These are phyloP conservation scores for Drosophila cardini DNA, from an alignment of 1,140 invertebrate genomes.

Conservation along the genomic window DNA sequence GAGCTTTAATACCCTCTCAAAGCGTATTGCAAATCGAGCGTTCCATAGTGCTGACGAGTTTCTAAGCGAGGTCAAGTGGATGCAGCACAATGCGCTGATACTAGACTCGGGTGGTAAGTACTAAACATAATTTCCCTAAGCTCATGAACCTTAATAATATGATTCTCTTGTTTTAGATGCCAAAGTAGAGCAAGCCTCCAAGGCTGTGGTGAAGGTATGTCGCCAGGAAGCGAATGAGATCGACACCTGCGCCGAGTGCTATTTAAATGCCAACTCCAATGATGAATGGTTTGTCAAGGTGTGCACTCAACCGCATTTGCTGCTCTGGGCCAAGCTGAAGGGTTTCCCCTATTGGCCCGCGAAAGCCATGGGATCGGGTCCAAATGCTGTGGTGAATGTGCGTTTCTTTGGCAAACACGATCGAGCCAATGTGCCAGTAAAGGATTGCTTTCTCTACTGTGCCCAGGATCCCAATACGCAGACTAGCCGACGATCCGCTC, in stretches of 20 bases:
- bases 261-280: slow-evolving; percentile 93
- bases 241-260: slow-evolving; percentile 97
- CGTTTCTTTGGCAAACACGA: slow-evolving; percentile 98
- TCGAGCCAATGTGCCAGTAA: slow-evolving; percentile 94
- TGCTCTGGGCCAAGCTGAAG: slow-evolving; percentile 97
- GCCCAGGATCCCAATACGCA: slow-evolving; percentile 87
- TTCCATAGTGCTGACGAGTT: slow-evolving; percentile 96
- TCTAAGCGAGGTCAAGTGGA: slow-evolving; percentile 95
- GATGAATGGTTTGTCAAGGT: slow-evolving; percentile 95
- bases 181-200: slow-evolving; percentile 88
- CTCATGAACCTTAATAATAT: not conserved
- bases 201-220: slow-evolving; percentile 92
- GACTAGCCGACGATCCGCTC: slow-evolving; percentile 84
- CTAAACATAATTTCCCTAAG: not conserved
- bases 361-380: slow-evolving; percentile 92
- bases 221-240: slow-evolving; percentile 95
- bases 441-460: slow-evolving; percentile 93
- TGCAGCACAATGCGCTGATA: slow-evolving; percentile 94
- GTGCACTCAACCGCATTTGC: slow-evolving; percentile 93
- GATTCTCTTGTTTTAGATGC: slow-evolving; percentile 34
- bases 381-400: slow-evolving; percentile 92
- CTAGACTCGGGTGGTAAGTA: slow-evolving; percentile 93
- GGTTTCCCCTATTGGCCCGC: slow-evolving; percentile 98
- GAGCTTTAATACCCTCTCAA: slow-evolving; percentile 91
- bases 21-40: slow-evolving; percentile 91